These are phyloP conservation scores for Dicycla oo DNA, from an alignment of 2,888 invertebrate genomes.

Conservation along the genomic window DNA sequence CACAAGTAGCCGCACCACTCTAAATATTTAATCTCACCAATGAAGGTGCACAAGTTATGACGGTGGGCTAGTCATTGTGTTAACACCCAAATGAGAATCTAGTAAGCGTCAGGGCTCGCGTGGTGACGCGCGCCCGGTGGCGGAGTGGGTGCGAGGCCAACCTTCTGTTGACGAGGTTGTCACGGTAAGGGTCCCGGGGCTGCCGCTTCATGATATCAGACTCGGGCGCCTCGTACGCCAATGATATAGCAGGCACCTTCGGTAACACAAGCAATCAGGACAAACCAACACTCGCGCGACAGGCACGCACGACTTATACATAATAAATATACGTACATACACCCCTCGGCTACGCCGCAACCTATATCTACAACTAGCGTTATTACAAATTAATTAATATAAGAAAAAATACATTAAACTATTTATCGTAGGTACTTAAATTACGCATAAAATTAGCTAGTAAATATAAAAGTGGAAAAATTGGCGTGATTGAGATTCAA, in stretches of 20 bases:
- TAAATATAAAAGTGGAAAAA: conserved; percentile 80
- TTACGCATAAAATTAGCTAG: conserved; percentile 80
- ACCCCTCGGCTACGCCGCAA: conserved; percentile 73
- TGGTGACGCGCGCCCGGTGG: conserved; percentile 55
- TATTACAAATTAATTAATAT: conserved; percentile 65
- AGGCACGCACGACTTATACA: conserved; percentile 75
- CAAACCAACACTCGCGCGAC: conserved; percentile 78
- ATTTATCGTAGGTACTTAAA: conserved; percentile 74
- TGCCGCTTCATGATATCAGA: conserved; percentile 99
- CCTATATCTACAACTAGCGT: conserved; percentile 76
- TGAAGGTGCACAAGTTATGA: conserved; percentile 58
- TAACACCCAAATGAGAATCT: conserved; percentile 86
- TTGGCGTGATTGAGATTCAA: conserved; percentile 82
- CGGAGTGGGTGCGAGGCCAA: conserved; percentile 89
- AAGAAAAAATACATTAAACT: conserved; percentile 72
- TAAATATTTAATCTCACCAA: conserved; percentile 72
- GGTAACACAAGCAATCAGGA: conserved; percentile 90
- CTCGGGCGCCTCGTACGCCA: conserved; percentile 99
- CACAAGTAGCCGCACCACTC: conserved; percentile 85
- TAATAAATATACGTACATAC: conserved; percentile 80
- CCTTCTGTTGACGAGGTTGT: conserved; percentile 99
- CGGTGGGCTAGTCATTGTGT: conserved; percentile 83
- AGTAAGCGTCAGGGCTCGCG: conserved; percentile 78
- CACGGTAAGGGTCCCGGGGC: conserved; percentile 99
- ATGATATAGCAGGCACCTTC: conserved; percentile 99